These are phyloP conservation scores for Micromussa lordhowensis DNA, from an alignment of 92 coral and sea anemone genomes.

Conservation along the genomic window DNA sequence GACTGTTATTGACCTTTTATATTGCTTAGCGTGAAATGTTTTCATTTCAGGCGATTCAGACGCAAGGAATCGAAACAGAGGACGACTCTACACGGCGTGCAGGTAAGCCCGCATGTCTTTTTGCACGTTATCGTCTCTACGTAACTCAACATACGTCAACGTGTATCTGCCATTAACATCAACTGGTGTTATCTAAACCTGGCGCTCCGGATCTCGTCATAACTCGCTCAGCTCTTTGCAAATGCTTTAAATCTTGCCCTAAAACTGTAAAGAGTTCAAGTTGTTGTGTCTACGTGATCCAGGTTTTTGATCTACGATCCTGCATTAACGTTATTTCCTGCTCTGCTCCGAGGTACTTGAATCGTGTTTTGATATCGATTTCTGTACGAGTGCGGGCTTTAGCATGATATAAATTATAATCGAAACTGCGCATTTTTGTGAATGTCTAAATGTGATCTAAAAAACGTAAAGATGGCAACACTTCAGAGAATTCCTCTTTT, in stretches of 20 bases:
- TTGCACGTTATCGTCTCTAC: background rate
- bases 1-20: constrained; percentile 20
- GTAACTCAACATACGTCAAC: background rate
- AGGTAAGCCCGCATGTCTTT: constrained; percentile 33
- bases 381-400: background rate
- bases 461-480: background rate
- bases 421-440: background rate
- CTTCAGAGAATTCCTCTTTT: background rate
- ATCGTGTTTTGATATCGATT: background rate
- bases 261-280: background rate
- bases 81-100: constrained; percentile 55
- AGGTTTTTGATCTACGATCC: constrained; percentile 5
- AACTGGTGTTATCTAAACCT: background rate
- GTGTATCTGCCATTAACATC: background rate
- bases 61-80: constrained; percentile 41
- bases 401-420: background rate
- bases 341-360: background rate
- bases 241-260: background rate
- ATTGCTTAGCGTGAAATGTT: constrained; percentile 6
- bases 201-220: background rate
- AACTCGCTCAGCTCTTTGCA: background rate
- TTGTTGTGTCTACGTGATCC: constrained; percentile 23
- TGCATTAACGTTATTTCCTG: background rate
- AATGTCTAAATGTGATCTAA: background rate
- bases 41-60: constrained; percentile 25